Evolutionary conservation across 2,888 invertebrate genomes (phyloP).

Genomic region (Thecophora atra): DNA sequence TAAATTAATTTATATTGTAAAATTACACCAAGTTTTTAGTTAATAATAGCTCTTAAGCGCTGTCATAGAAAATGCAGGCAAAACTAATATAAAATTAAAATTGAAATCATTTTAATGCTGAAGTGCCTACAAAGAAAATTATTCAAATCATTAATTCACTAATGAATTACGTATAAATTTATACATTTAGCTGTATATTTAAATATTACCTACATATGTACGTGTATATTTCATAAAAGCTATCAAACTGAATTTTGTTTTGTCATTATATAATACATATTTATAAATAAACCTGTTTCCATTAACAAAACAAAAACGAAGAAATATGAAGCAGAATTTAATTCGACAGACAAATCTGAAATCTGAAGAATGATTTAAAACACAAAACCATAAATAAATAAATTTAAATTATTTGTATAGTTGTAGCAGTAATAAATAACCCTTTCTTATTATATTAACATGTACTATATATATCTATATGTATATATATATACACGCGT

Average conservation of each 20-base stretch:
- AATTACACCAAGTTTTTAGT: neutral
- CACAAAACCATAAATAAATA: neutral
- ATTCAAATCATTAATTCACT: constrained; percentile 16
- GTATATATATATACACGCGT: no score
- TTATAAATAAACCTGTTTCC: neutral
- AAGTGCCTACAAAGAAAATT: constrained; percentile 35
- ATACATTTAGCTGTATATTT: constrained; percentile 12
- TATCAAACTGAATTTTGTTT: neutral
- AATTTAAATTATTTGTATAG: constrained; percentile 13
- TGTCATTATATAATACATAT: neutral
- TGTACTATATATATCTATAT: constrained; percentile 19
- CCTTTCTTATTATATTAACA: neutral
- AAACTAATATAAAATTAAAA: constrained; percentile 26
- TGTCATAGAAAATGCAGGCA: constrained; percentile 15
- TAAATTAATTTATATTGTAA: neutral
- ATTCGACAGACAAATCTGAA: neutral
- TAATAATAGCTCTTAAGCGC: constrained; percentile 20
- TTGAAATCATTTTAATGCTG: constrained; percentile 32
- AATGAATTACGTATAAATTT: constrained; percentile 1
- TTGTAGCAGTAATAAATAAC: neutral
- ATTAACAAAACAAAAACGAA: neutral
- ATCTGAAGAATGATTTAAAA: neutral
- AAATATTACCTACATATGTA: constrained; percentile 22
- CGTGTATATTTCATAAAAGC: constrained; percentile 14
- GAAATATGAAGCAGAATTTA: neutral